A percentile compares a stretch with the other conserved stretches of the same genome.
Evolutionary conservation across 2,113 vertebrate genomes (phyloP).

Genomic region (Lanius collurio): DNA sequence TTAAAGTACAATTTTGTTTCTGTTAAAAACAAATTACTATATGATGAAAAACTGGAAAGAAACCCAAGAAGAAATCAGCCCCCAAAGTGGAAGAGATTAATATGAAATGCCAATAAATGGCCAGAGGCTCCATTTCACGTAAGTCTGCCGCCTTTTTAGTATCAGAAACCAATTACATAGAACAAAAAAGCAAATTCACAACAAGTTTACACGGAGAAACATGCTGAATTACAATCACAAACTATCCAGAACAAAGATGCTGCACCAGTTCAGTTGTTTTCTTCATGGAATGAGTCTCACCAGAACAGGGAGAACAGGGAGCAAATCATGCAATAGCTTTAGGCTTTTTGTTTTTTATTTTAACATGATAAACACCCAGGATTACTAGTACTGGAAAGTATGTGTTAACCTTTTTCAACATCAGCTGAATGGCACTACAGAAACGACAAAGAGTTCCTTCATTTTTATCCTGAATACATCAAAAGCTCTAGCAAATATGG

Average conservation of each 20-base stretch:
- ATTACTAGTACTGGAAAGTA: constrained; percentile 75
- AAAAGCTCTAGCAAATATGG: constrained; percentile 72
- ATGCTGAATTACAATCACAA: constrained; percentile 88
- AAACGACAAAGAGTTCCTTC: constrained; percentile 79
- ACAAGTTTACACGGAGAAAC: constrained; percentile 80
- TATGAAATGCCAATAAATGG: constrained; percentile 73
- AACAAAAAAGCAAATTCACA: constrained; percentile 82
- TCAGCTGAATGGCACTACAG: constrained; percentile 71
- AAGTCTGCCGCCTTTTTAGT: constrained; percentile 64
- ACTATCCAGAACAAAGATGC: constrained; percentile 80
- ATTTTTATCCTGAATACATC: constrained; percentile 81
- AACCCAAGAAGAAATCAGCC: constrained; percentile 65
- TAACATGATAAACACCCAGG: constrained; percentile 81
- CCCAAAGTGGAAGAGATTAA: constrained; percentile 29
- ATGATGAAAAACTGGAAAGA: constrained; percentile 64
- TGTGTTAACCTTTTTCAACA: constrained; percentile 73
- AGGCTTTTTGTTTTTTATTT: constrained; percentile 69
- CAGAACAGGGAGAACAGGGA: constrained; percentile 83
- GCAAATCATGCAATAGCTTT: constrained; percentile 84
- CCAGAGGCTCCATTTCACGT: constrained; percentile 72
- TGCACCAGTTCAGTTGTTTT: constrained; percentile 74
- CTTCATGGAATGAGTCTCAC: constrained; percentile 81
- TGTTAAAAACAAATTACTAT: constrained; percentile 73
- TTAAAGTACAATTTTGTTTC: constrained; percentile 71
- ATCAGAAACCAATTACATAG: constrained; percentile 76